These are phyloP conservation scores for Drosophila triauraria DNA, from an alignment of 1,140 invertebrate species.

Conservation along the genomic window DNA sequence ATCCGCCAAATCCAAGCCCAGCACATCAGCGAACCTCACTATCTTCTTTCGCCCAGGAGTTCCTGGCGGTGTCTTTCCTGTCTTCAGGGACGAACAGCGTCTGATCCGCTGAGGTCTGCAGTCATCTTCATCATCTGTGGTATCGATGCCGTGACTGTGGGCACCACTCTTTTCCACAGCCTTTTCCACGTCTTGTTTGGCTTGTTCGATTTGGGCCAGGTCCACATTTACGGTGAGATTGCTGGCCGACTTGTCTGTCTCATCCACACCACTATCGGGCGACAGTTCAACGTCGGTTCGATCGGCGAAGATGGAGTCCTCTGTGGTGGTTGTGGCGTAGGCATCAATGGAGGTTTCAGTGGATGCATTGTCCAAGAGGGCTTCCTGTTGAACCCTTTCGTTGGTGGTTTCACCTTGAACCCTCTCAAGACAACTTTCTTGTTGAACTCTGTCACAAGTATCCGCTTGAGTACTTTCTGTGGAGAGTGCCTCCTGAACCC, in stretches of 20 bases:
- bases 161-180: slow-evolving; percentile 22
- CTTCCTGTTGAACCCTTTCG: slow-evolving; percentile 13
- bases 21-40: slow-evolving; percentile 96
- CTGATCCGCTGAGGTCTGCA: slow-evolving; percentile 88
- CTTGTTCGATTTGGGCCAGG: slow-evolving; percentile 53
- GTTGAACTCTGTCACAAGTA: background rate
- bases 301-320: slow-evolving; percentile 9
- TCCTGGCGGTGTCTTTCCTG: slow-evolving; percentile 95
- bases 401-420: slow-evolving; percentile 1
- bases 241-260: slow-evolving; percentile 36
- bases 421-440: slow-evolving; percentile 8
- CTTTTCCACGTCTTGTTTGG: slow-evolving; percentile 41
- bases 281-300: slow-evolving; percentile 11
- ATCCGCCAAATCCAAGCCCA: slow-evolving; percentile 96
- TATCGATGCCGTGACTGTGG: slow-evolving; percentile 66
- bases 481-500: background rate
- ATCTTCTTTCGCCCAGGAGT: slow-evolving; percentile 96
- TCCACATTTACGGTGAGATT: slow-evolving; percentile 50
- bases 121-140: slow-evolving; percentile 84
- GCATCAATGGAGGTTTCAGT: background rate
- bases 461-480: slow-evolving; percentile 2
- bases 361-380: background rate
- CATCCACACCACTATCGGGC: slow-evolving; percentile 36
- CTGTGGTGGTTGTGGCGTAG: background rate
- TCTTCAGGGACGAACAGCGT: slow-evolving; percentile 94